Evolutionary conservation across 1,140 invertebrate species (phyloP).

Genomic region (Bombus cullumanus): DNA sequence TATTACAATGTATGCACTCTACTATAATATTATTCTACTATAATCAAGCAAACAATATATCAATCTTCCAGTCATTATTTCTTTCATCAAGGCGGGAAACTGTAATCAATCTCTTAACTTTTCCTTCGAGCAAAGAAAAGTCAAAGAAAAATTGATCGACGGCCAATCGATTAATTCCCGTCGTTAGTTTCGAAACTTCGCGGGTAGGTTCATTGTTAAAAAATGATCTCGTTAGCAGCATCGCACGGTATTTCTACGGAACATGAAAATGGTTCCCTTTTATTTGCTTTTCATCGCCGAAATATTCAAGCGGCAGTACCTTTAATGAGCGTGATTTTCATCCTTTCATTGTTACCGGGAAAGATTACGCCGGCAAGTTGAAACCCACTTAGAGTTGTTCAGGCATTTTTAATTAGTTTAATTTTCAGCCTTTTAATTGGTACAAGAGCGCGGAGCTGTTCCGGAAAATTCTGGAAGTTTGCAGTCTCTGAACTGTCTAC

Average conservation of each 20-base stretch:
- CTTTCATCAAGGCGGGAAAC: not conserved
- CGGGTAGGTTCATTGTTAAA: not conserved
- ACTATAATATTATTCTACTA: not conserved
- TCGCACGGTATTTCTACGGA: not conserved
- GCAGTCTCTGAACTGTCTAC: conserved; percentile 28
- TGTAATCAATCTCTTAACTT: no score
- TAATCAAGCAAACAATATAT: not conserved
- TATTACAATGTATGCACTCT: not conserved
- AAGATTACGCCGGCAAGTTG: conserved; percentile 24
- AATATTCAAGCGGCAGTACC: not conserved
- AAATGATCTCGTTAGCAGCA: not conserved
- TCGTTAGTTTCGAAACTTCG: not conserved
- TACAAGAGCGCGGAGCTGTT: conserved; percentile 29
- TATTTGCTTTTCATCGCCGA: no score
- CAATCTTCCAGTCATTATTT: not conserved
- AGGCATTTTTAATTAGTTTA: conserved; percentile 55
- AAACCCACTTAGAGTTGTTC: conserved; percentile 41
- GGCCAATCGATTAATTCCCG: no score
- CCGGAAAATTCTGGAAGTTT: conserved; percentile 36
- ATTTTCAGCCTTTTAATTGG: conserved; percentile 51
- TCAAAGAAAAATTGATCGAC: no score
- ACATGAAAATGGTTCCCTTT: not conserved
- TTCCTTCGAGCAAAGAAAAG: no score
- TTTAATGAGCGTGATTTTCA: conserved; percentile 8
- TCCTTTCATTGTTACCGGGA: not conserved